These are phyloP conservation scores for Chloroceryle amazona DNA, from an alignment of 2,797 vertebrate genomes.

Conservation along the genomic window DNA sequence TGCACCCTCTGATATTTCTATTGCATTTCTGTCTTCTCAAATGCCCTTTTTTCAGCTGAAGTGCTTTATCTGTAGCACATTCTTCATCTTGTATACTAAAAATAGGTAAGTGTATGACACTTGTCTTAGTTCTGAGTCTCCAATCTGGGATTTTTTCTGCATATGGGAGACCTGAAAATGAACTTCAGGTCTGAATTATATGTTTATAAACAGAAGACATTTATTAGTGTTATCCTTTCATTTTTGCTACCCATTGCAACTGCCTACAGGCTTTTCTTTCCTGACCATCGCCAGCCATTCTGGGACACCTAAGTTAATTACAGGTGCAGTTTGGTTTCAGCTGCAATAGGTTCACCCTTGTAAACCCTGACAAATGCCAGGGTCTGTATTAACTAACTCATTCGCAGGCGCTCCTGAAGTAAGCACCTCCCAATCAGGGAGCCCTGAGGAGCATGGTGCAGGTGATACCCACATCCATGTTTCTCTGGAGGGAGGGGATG, in stretches of 20 bases:
- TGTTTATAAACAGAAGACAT: background rate
- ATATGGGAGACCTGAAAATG: background rate
- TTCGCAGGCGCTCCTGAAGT: background rate
- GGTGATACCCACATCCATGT: background rate
- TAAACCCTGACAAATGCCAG: background rate
- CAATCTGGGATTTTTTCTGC: background rate
- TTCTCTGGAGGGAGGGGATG: background rate
- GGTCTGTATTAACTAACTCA: background rate
- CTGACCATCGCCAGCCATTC: background rate
- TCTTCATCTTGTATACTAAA: background rate
- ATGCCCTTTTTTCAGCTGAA: background rate
- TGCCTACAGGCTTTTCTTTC: background rate
- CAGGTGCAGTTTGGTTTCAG: background rate
- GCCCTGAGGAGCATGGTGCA: background rate
- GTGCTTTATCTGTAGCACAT: background rate
- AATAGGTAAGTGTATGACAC: background rate
- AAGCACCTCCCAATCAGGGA: background rate
- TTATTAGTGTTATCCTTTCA: background rate
- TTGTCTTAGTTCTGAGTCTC: background rate
- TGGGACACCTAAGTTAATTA: background rate
- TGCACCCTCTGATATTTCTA: background rate
- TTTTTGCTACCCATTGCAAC: background rate
- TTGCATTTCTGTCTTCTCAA: background rate
- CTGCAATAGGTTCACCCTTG: rapidly evolving
- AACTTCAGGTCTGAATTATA: background rate